Base-by-base conservation (phyloP, 2,888 invertebrate species). In the Mimachlamys varia region DNA sequence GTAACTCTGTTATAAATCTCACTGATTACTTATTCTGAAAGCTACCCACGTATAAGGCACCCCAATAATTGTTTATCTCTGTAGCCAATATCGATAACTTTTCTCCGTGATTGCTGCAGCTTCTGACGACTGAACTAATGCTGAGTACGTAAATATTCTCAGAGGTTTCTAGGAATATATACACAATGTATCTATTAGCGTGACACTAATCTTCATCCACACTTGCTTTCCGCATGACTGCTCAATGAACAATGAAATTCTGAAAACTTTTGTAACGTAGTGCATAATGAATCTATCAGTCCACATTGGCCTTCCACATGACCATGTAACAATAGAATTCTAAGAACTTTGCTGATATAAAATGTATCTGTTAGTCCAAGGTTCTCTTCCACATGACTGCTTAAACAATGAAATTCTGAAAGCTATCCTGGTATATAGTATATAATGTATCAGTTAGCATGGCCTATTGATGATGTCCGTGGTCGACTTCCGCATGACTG, bases 361-460 rank as follows among this genome's bases (percentile, higher is more conserved):
- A 44, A 44, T 7, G 44, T 44, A 44, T 44, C 44, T 44, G 44
- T 44, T 44, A 44, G 44, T n/a, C n/a, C n/a, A n/a, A n/a, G n/a
- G n/a, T n/a, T n/a, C n/a, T n/a, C 76, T 76, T 76, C 76, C 76
- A 76, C 76, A 76, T 76, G 76, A 76, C 33, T 76, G 76, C 27
- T 27, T 33, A 76, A 44, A n/a, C 7, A 7, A 44, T 44, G 44
- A 44, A 44, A 44, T 44, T 44, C 44, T 44, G 44, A 5, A 44
- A 44, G 44, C 44, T 44, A 5, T 44, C 44, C 44, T 44, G 44
- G 44, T 44, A 44, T 44, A 44, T 7, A 44, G n/a, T n/a, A n/a
- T n/a, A n/a, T n/a, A n/a, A 44, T 7, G 44, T 44, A 44, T 44
- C 44, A 5, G 44, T 44, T 44, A 44, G 44, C n/a, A n/a, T n/a